A percentile compares a stretch with the other conserved stretches of the same genome.
phyloP scores from a whole-genome alignment of 2,113 vertebrate genomes.

The Chaetops frenatus region DNA sequence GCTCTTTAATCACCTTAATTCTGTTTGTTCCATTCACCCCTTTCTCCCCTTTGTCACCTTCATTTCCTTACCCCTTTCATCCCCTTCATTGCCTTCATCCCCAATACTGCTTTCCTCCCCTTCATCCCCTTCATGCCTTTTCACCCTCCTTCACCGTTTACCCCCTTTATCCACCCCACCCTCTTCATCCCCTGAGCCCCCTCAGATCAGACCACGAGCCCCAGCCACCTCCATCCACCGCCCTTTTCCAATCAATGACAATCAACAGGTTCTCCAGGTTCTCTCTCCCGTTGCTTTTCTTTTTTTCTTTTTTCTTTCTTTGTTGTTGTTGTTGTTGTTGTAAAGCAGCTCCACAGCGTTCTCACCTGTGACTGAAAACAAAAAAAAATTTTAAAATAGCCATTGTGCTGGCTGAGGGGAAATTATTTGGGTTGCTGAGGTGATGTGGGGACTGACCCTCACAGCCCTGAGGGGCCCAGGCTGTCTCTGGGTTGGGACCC shows the following conservation, averaged over 20 bases:
- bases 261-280: background rate
- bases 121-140: background rate
- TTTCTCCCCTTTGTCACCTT: background rate
- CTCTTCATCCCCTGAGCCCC: background rate
- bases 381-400: background rate
- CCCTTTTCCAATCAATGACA: background rate
- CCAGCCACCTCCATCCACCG: fast-evolving
- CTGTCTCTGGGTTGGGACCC: background rate
- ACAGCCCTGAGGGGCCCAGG: background rate
- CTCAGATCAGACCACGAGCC: background rate
- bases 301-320: too few relatives aligned
- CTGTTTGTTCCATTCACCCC: background rate
- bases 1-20: background rate
- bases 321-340: too few relatives aligned
- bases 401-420: background rate
- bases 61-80: background rate
- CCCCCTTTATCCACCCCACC: background rate
- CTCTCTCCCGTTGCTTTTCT: background rate
- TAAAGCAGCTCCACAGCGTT: background rate
- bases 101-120: background rate
- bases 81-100: background rate
- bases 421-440: fast-evolving
- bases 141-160: background rate
- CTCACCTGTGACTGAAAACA: background rate
- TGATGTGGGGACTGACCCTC: background rate